Evolutionary conservation across 2,113 vertebrate species (phyloP), one percentile per base, ranked within the genome.

Genomic region (Vulpes lagopus): DNA sequence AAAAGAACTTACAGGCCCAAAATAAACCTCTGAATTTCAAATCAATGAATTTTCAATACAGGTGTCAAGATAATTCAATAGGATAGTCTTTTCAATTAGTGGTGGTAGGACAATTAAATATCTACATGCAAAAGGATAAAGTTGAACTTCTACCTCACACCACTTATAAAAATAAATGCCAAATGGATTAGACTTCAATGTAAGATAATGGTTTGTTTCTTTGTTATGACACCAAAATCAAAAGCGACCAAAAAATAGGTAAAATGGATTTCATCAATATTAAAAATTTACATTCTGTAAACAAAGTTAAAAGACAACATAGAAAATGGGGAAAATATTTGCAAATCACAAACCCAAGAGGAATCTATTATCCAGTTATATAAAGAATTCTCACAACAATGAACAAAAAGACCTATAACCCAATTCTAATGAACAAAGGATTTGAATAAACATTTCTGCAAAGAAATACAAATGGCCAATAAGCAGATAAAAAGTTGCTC

Each of bases 381-480:
- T 17, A 57, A 91, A 73, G 53, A 92, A n/a, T 16, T 83, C 30
- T 90, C 35, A 92, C 53, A 88, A 73, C 32, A 88, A 87, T 43
- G 43, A 87, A 87, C 53, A 89, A 74, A 86, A 87, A 43, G 15
- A 82, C n/a, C 74, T 19, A 25, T 76, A 82, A 84, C 59, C 60
- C 79, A 90, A 84, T 90, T 90, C 79, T 84, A 76, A 87, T 53
- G 64, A 89, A 65, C 69, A 90, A 43, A 95, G 20, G 5, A 83
- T 76, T 30, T 76, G 14, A 95, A 59, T 7, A 89, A 53, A 67
- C 35, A 84, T 65, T 84, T 90, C 35, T 90, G 20, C 49, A 84
- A 83, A 95, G 85, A 74, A 64, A 78, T 57, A 93, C 25, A 78
- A 86, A 86, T 86, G 49, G 51, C 9, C 60, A 67, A 43, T 79